Conservation (phyloP, 1,140 invertebrate species). For the Tenebrio molitor region DNA sequence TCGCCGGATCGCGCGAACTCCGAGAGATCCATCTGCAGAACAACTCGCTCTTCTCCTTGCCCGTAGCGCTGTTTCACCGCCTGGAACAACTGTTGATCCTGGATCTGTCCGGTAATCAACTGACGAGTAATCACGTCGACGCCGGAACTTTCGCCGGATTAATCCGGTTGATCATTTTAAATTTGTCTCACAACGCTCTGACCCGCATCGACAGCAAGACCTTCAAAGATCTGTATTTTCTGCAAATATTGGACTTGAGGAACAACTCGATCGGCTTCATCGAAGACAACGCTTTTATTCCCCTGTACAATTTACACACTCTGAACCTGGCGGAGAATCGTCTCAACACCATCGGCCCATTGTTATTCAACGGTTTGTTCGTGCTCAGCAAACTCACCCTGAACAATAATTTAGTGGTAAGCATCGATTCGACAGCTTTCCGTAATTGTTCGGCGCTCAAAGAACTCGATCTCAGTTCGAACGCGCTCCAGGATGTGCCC, state of each 20-base stretch:
- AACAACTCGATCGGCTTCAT: constrained; percentile 91
- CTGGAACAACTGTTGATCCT: constrained; percentile 87
- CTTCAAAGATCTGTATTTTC: constrained; percentile 88
- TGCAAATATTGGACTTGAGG: constrained; percentile 89
- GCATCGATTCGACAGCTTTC: constrained; percentile 86
- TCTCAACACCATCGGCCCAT: constrained; percentile 83
- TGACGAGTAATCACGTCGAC: constrained; percentile 86
- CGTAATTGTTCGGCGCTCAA: constrained; percentile 92
- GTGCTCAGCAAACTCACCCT: constrained; percentile 87
- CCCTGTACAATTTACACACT: constrained; percentile 88
- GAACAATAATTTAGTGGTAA: constrained; percentile 87
- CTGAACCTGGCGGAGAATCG: constrained; percentile 89
- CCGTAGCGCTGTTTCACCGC: constrained; percentile 84
- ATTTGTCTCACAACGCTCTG: constrained; percentile 87
- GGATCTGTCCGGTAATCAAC: constrained; percentile 88
- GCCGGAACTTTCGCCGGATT: constrained; percentile 87
- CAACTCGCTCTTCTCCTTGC: constrained; percentile 84
- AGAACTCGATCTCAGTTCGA: constrained; percentile 90
- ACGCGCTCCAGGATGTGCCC: constrained; percentile 85
- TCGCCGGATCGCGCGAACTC: constrained; percentile 81
- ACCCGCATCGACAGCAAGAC: constrained; percentile 85
- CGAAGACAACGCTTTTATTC: constrained; percentile 88
- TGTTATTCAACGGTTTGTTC: constrained; percentile 87
- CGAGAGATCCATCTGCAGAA: constrained; percentile 87
- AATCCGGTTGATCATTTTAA: constrained; percentile 86